Evolutionary conservation across 2,113 vertebrate genomes (phyloP).

Genomic region (Menura novaehollandiae): DNA sequence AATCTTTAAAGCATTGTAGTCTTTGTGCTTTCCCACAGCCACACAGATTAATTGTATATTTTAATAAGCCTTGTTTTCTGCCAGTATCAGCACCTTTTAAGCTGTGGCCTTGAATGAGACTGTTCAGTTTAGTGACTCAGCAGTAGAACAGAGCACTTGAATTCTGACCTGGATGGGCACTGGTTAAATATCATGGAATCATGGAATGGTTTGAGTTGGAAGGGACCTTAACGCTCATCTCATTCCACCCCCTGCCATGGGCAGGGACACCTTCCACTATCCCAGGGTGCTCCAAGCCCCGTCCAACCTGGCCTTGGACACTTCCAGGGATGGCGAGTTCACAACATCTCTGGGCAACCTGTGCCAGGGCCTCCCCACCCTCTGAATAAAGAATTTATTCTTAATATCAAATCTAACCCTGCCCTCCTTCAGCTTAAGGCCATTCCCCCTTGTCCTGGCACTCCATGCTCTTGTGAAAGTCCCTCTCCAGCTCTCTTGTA

Average conservation of each 20-base stretch:
- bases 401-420: not conserved
- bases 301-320: not conserved
- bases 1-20: not conserved
- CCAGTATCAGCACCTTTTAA: not conserved
- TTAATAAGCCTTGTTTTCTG: not conserved
- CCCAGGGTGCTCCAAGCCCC: not conserved
- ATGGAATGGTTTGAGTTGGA: not conserved
- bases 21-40: not conserved
- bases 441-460: not conserved
- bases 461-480: not conserved
- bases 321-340: not conserved
- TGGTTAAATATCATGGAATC: not conserved
- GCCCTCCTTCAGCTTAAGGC: not conserved
- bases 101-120: not conserved
- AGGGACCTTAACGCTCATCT: not conserved
- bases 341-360: not conserved
- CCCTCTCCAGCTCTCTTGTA: not conserved
- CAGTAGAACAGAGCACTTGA: not conserved
- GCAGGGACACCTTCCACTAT: not conserved
- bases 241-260: not conserved
- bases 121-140: not conserved
- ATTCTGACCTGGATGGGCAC: not conserved
- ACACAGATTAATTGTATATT: not conserved
- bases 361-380: not conserved
- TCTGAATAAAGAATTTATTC: not conserved